Evolutionary conservation across 2,888 invertebrate species (phyloP), one percentile per base, ranked within the genome.

Genomic region (Dolichopus griseipennis): DNA sequence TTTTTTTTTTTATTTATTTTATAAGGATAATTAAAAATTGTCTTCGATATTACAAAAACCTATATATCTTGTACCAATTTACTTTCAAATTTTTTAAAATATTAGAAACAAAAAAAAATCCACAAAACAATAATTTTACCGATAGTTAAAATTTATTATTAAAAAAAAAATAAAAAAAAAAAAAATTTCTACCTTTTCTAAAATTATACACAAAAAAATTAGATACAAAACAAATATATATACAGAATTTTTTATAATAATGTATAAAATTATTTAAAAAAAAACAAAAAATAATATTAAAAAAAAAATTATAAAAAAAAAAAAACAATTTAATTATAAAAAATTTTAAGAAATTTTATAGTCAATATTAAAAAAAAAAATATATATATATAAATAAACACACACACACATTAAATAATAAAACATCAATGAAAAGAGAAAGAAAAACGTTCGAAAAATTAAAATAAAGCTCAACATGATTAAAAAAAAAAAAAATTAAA

Each of bases 201-300:
- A 52, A 52, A 52, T 52, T 52, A 52, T 52, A 52, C 15, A 52
- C 52, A 52, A 52, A 52, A 52, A 18, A 52, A 37, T 52, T 52
- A 52, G 52, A 52, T 52, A 52, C 52, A 52, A 52, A 27, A 52
- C 52, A 52, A 52, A 52, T 52, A 52, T 41, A 41, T 52, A 52
- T 52, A 52, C 52, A 52, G 52, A 52, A 18, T 52, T 52, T 52
- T 52, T 52, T 52, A 52, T 52, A 52, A 52, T 52, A 52, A 52
- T 52, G 52, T 52, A 18, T 52, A 52, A 52, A 41, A 18, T 52
- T 52, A 52, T 52, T 12, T 18, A 18, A 52, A 52, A 52, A 52
- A 12, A 18, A n/a, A n/a, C n/a, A n/a, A n/a, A n/a, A n/a, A n/a
- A n/a, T n/a, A n/a, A n/a, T n/a, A n/a, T n/a, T n/a, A n/a, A n/a